Conservation (phyloP, 2,113 vertebrate genomes). For the Carassius auratus region DNA sequence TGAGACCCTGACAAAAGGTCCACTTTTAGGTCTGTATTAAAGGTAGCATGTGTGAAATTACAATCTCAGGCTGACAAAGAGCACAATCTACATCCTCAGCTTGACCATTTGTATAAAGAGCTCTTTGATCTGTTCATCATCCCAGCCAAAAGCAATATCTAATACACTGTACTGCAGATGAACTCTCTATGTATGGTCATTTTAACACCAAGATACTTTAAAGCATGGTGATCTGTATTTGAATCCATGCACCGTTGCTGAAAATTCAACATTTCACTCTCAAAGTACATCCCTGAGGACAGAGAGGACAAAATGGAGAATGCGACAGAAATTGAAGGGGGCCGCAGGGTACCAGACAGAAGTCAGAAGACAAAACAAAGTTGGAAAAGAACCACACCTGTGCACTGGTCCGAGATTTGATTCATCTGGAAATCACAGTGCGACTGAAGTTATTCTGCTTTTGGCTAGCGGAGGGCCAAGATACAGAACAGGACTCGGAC, state of each 20-base stretch:
- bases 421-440: constrained; percentile 32
- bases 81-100: not conserved
- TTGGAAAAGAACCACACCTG: constrained; percentile 10
- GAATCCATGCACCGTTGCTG: not conserved
- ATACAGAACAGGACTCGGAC: not conserved
- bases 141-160: constrained; percentile 1
- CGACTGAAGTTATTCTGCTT: constrained; percentile 36
- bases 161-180: not conserved
- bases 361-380: constrained; percentile 14
- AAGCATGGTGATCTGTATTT: not conserved
- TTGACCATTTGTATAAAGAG: not conserved
- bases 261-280: not conserved
- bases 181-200: not conserved
- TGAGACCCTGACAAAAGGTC: not conserved
- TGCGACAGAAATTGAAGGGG: not conserved
- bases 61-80: not conserved
- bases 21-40: not conserved
- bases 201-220: not conserved
- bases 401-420: not conserved
- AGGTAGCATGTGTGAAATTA: not conserved
- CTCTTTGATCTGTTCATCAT: not conserved
- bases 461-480: constrained; percentile 20
- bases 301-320: not conserved
- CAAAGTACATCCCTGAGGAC: not conserved
- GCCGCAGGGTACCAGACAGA: constrained; percentile 19